A percentile compares a stretch with the other conserved stretches of the same genome.
Evolutionary conservation across 2,888 invertebrate genomes (phyloP).

Genomic region (Eristalis arbustorum): DNA sequence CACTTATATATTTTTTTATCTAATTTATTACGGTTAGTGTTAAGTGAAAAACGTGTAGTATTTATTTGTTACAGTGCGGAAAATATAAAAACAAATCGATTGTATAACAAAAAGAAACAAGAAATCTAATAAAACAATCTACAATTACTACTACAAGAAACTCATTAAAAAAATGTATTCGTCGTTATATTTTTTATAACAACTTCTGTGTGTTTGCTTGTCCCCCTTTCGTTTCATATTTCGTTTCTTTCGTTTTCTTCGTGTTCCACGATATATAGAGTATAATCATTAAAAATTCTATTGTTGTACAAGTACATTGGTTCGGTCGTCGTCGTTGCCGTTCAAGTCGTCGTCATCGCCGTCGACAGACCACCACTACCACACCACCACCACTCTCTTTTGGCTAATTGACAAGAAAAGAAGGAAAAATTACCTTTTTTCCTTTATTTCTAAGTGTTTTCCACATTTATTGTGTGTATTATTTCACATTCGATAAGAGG

Average conservation of each 20-base stretch:
- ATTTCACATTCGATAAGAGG: slow-evolving; percentile 46
- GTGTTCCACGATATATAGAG: slow-evolving; percentile 65
- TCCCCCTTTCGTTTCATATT: slow-evolving; percentile 59
- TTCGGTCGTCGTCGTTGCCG: slow-evolving; percentile 32
- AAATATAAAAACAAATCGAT: slow-evolving; percentile 49
- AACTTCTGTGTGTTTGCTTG: slow-evolving; percentile 22
- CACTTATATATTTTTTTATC: slow-evolving; percentile 20
- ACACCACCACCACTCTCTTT: slow-evolving; percentile 52
- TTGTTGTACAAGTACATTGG: slow-evolving; percentile 68
- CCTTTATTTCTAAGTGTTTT: slow-evolving; percentile 47
- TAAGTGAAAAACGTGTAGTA: slow-evolving; percentile 37
- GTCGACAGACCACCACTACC: slow-evolving; percentile 55
- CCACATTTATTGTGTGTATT: slow-evolving; percentile 51
- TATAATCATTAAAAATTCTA: slow-evolving; percentile 70
- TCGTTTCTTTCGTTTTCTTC: slow-evolving; percentile 66
- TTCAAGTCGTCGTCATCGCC: slow-evolving; percentile 41
- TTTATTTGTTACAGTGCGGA: slow-evolving; percentile 23
- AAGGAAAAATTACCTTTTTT: slow-evolving; percentile 50
- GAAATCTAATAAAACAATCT: slow-evolving; percentile 32
- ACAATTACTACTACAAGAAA: slow-evolving; percentile 54
- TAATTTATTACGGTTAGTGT: slow-evolving; percentile 33
- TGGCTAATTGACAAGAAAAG: slow-evolving; percentile 65
- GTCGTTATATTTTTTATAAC: slow-evolving; percentile 23
- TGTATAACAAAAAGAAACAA: slow-evolving; percentile 62
- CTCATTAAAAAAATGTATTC: slow-evolving; percentile 39